Evolutionary conservation across 2,797 vertebrate species (phyloP).

Genomic region (Sebastes vulpes): DNA sequence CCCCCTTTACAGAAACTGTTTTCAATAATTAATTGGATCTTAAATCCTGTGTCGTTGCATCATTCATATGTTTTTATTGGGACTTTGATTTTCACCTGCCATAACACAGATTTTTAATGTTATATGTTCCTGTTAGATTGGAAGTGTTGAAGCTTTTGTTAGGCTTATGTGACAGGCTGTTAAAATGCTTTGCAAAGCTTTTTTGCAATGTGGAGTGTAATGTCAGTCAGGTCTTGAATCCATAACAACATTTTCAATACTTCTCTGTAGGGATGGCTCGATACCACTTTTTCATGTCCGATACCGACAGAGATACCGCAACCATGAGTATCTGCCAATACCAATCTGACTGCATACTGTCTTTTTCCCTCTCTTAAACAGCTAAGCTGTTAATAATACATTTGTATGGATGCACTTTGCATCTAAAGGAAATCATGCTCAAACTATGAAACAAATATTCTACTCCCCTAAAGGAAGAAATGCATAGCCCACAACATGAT

Average conservation of each 20-base stretch:
- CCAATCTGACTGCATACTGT: no score
- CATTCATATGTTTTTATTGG: background rate
- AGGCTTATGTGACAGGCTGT: background rate
- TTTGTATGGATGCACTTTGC: no score
- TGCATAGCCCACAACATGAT: no score
- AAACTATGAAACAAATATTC: no score
- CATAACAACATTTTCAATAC: background rate
- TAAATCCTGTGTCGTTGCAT: background rate
- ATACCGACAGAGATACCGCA: background rate
- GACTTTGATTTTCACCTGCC: background rate
- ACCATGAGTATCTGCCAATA: no score
- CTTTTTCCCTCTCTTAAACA: no score
- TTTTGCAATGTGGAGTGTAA: background rate
- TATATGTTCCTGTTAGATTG: background rate
- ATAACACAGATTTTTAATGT: background rate
- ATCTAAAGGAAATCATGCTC: no score
- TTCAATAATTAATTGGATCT: slow-evolving; percentile 14
- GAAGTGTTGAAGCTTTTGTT: background rate
- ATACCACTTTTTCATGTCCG: background rate
- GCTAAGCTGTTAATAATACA: no score
- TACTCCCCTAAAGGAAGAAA: no score
- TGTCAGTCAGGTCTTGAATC: background rate
- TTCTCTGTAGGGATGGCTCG: background rate
- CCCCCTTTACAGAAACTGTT: background rate
- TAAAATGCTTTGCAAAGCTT: background rate